Evolutionary conservation across 1,140 invertebrate genomes (phyloP), one percentile per base, ranked within the genome.

Genomic region (Acyrthosiphon pisum): DNA sequence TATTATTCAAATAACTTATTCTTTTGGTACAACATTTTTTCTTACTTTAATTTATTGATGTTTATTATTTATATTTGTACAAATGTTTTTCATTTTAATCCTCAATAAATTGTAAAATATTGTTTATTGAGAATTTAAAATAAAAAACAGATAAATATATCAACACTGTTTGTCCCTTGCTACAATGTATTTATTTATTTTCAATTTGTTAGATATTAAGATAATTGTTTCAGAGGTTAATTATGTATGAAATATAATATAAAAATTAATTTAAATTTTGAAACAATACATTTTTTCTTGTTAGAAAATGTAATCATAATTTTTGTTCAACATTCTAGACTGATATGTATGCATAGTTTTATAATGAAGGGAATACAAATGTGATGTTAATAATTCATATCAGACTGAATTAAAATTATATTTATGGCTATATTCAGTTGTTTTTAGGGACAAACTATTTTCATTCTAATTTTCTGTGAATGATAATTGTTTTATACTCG

Each of bases 271-370:
- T 48, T 22, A 50, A 76, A n/a, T 50, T 88, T 20, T 41, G 20
- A 44, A 84, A 84, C 23, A 14, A 41, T 84, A 26, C 23, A 11
- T 30, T 44, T 84, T 84, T 48, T 89, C 87, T 89, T 89, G n/a
- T 50, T 89, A 26, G 22, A 14, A 53, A 50, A 50, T 50, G 2
- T 35, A 26, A 89, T 53, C 8, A 53, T 50, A 0, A 89, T 89
- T 50, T 50, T 87, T 87, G 41, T 44, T 30, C 37, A 86, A 44
- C 41, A 86, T 86, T 86, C 35, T 90, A 68, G 89, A 90, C 89
- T 90, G 89, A 90, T 26, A 68, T 90, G 26, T 60, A n/a, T 68
- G 14, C 56, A 44, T 68, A 68, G 41, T 37, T 68, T 44, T 35
- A 90, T 44, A 90, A 23, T 35, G 23, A 68, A 68, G 6, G 6